Evolutionary conservation across 2,888 invertebrate species (phyloP), one percentile per base, ranked within the genome.

Genomic region (Notodonta ziczac): DNA sequence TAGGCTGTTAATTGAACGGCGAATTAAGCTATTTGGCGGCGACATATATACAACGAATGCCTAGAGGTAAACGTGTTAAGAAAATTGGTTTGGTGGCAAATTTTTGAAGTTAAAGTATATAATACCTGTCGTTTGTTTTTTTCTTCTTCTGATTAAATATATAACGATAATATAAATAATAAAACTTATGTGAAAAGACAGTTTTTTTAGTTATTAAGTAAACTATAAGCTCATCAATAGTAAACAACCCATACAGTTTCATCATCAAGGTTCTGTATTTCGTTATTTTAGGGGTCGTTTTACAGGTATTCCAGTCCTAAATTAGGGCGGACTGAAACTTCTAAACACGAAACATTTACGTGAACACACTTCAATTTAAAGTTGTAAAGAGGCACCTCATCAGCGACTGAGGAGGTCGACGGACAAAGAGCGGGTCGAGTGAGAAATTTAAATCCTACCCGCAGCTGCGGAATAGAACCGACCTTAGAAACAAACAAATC

Each of bases 401-500:
- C 89, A 86, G 83, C 81, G 82, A 87, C 85, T 80, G 88, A 87
- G 87, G 85, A 88, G 88, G 87, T 86, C 84, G 80, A 86, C 63
- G 63, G 59, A 74, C 90, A 91, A 90, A 89, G 89, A 89, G 86
- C 83, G 82, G 80, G 72, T 78, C 72, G 81, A 83, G 86, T 85
- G 72, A 86, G 83, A 89, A 89, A 85, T 82, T 91, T 90, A 90
- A 91, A 91, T 89, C 89, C 87, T 83, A 84, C 90, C 89, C 91
- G 83, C 91, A 90, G 87, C 86, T 89, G 88, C 72, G 85, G 82
- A 87, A 82, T 84, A 84, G 85, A 81, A 78, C 80, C 84, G 86
- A 86, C 91, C 92, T 92, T 91, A 91, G 90, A 84, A 91, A 90
- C 91, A 91, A 92, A 91, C 91, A 93, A 89, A 89, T 88, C 82